Evolutionary conservation across 2,888 invertebrate genomes (phyloP), one percentile per base, ranked within the genome.

Genomic region (Himalopsyche anomala): DNA sequence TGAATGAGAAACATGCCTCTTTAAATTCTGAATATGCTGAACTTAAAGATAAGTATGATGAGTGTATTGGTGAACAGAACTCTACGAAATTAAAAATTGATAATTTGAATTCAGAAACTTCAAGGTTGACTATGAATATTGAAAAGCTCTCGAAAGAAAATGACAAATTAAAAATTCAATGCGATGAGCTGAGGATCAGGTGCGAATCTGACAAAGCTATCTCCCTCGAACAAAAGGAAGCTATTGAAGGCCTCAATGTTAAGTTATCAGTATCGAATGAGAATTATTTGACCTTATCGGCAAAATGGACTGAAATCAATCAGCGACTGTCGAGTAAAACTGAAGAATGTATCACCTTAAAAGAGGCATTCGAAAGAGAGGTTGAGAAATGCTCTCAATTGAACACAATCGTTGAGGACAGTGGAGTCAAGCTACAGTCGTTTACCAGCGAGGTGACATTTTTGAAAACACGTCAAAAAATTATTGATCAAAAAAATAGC

Each of bases 1-100:
- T 96, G 82, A 90, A 93, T 19, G 94, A 94, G 86, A 95, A 95
- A 90, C 93, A 95, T 89, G 94, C 94, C 88, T 90, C 89, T 0
- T 90, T 95, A 15, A 94, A 94, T 89, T 91, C 90, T 82, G 94
- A 94, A 89, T 92, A 93, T 86, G 93, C 91, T 79, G 92, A 93
- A 28, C 90, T 94, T 55, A 92, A 92, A 89, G 94, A 94, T 69
- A 93, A 93, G 88, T 91, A 94, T 86, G 92, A 94, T 88, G 93
- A 93, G 88, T 90, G 94, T 0, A 91, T 93, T 12, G 93, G 92
- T 85, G 92, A 93, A 85, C 92, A 93, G 89, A 94, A 94, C 89
- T 92, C 92, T 89, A 89, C 92, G 8, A 93, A 92, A 89, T 92
- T 92, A 88, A 90, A 91, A 45, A 91, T 91, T 19, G 91, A 92